Percentiles rank a stretch among this genome's conserved stretches.
Evolutionary conservation across 2,888 invertebrate genomes (phyloP).

Genomic region (Ametastegia equiseti): DNA sequence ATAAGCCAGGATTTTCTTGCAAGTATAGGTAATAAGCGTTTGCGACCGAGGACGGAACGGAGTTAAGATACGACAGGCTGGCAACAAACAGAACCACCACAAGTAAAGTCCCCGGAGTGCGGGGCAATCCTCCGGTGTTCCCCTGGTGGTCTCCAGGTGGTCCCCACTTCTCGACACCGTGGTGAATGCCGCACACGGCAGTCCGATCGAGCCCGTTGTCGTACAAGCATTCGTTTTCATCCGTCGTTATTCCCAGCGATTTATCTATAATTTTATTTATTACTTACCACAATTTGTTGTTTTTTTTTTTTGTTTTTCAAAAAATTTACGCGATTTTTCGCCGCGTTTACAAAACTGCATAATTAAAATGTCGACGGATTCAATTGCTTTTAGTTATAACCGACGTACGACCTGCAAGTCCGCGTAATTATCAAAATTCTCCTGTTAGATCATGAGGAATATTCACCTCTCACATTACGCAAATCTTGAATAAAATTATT

Average conservation of each 20-base stretch:
- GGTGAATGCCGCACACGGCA: constrained; percentile 70
- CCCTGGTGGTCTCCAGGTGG: constrained; percentile 59
- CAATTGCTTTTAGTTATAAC: background rate
- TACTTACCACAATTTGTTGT: background rate
- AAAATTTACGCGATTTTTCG: background rate
- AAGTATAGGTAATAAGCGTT: too few species aligned
- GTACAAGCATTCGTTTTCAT: constrained; percentile 72
- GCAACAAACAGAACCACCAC: constrained; percentile 28
- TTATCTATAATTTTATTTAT: background rate
- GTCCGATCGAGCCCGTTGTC: constrained; percentile 75
- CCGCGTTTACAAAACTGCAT: background rate
- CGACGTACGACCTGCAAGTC: background rate
- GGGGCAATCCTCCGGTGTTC: constrained; percentile 57
- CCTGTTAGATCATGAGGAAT: too few species aligned
- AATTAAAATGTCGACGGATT: constrained; percentile 5
- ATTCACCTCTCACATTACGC: too few species aligned
- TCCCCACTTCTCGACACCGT: constrained; percentile 60
- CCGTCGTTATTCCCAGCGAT: constrained; percentile 49
- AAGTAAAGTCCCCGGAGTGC: constrained; percentile 34
- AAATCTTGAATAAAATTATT: too few species aligned
- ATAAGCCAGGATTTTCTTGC: background rate
- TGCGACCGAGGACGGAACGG: too few species aligned
- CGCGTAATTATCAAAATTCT: background rate
- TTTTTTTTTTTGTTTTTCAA: background rate
- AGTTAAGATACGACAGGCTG: background rate